phyloP scores from a whole-genome alignment of 1,140 invertebrate genomes.

The Pygmarrhopalites habei region DNA sequence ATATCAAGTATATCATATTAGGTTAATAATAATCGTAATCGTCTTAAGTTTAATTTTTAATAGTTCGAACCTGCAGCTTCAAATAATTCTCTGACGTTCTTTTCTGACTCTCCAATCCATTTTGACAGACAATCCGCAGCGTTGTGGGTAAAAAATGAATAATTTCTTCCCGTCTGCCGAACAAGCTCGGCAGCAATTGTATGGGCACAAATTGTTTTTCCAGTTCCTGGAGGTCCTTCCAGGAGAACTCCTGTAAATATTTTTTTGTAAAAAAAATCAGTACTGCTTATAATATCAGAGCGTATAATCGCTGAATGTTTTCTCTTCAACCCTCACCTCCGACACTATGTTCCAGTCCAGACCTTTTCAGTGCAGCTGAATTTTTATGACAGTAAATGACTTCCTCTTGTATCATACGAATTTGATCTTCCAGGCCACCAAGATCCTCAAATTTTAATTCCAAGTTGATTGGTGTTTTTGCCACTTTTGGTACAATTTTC shows the following conservation, averaged over 20 bases:
- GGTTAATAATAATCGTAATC: too few species aligned
- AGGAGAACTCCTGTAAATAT: slow-evolving; percentile 6
- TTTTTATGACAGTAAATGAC: slow-evolving; percentile 4
- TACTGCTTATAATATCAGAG: too few species aligned
- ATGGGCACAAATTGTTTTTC: slow-evolving; percentile 51
- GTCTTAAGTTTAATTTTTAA: too few species aligned
- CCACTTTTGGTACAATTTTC: neutral
- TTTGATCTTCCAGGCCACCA: slow-evolving; percentile 3
- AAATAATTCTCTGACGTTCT: slow-evolving; percentile 49
- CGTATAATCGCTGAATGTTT: too few species aligned
- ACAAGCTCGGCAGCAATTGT: slow-evolving; percentile 50
- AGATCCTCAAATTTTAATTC: slow-evolving; percentile 3
- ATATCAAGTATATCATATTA: too few species aligned
- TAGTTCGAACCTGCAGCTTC: slow-evolving; percentile 27
- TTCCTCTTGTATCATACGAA: neutral
- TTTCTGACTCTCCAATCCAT: slow-evolving; percentile 52
- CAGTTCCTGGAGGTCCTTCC: slow-evolving; percentile 45
- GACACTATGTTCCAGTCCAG: neutral
- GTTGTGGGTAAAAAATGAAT: slow-evolving; percentile 50
- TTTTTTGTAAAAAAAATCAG: too few species aligned
- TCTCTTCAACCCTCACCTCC: too few species aligned
- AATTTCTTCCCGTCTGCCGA: slow-evolving; percentile 45
- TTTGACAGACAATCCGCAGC: slow-evolving; percentile 52
- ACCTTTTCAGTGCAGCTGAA: neutral
- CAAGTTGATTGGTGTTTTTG: slow-evolving; percentile 3